Percentiles rank a stretch among this genome's conserved stretches.
Evolutionary conservation across 2,113 vertebrate species (phyloP).

Genomic region (Oceanites oceanicus): DNA sequence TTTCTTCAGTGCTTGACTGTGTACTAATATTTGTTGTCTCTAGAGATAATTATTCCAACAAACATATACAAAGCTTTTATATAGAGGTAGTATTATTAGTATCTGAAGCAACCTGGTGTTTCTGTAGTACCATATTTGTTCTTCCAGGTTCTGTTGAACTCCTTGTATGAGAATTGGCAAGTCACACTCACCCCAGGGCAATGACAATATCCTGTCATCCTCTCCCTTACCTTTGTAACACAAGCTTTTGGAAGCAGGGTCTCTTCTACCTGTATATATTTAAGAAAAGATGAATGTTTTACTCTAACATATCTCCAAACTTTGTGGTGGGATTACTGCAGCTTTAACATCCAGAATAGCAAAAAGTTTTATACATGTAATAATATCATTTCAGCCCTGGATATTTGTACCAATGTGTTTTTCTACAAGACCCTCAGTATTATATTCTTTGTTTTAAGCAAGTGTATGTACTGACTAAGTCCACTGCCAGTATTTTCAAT

Average conservation of each 20-base stretch:
- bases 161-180: neutral
- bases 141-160: neutral
- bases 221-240: neutral
- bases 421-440: neutral
- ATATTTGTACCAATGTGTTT: neutral
- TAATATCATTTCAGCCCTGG: neutral
- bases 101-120: neutral
- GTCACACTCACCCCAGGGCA: neutral
- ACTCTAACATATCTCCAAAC: neutral
- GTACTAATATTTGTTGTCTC: neutral
- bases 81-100: neutral
- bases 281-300: neutral
- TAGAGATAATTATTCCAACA: neutral
- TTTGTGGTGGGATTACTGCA: neutral
- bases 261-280: neutral
- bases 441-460: neutral
- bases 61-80: neutral
- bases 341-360: neutral
- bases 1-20: neutral
- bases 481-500: neutral
- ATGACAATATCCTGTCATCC: neutral
- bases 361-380: neutral
- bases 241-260: neutral
- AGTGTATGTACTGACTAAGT: neutral
- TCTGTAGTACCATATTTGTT: neutral